phyloP scores from a whole-genome alignment of 2,113 vertebrate genomes.

The Trinectes maculatus region DNA sequence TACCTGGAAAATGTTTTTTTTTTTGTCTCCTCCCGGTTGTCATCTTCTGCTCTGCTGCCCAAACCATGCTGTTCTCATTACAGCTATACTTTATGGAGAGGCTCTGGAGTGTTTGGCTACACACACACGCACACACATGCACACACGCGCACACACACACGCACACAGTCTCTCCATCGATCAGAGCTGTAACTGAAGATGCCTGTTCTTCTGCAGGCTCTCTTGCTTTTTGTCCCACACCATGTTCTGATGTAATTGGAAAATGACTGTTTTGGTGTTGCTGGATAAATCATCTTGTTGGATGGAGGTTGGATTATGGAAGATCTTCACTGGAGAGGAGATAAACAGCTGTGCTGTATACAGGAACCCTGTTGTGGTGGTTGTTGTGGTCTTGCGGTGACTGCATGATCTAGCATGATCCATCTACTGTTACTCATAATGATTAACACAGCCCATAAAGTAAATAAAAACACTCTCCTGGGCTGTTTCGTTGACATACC shows the following conservation, averaged over 20 bases:
- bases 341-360: slow-evolving; percentile 20
- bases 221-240: slow-evolving; percentile 17
- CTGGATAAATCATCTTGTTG: slow-evolving; percentile 25
- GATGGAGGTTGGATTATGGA: slow-evolving; percentile 13
- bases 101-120: slow-evolving; percentile 2
- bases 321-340: slow-evolving; percentile 13
- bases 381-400: slow-evolving; percentile 28
- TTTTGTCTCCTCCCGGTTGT: neutral
- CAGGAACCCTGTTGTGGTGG: slow-evolving; percentile 29
- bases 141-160: slow-evolving; percentile 10
- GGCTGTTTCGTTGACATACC: slow-evolving; percentile 20
- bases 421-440: slow-evolving; percentile 31
- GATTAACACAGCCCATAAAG: slow-evolving; percentile 54
- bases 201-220: slow-evolving; percentile 12
- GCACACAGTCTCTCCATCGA: slow-evolving; percentile 16
- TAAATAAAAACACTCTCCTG: slow-evolving; percentile 29
- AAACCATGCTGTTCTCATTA: slow-evolving; percentile 69
- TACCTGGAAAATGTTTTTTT: slow-evolving; percentile 1
- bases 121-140: slow-evolving; percentile 9
- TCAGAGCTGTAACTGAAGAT: slow-evolving; percentile 42
- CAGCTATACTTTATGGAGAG: slow-evolving; percentile 40
- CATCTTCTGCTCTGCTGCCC: slow-evolving; percentile 24
- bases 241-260: slow-evolving; percentile 29
- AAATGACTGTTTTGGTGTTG: slow-evolving; percentile 12
- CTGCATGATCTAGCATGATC: neutral